phyloP scores from a whole-genome alignment of 2,797 vertebrate genomes.

The Phrynocephalus forsythii region DNA sequence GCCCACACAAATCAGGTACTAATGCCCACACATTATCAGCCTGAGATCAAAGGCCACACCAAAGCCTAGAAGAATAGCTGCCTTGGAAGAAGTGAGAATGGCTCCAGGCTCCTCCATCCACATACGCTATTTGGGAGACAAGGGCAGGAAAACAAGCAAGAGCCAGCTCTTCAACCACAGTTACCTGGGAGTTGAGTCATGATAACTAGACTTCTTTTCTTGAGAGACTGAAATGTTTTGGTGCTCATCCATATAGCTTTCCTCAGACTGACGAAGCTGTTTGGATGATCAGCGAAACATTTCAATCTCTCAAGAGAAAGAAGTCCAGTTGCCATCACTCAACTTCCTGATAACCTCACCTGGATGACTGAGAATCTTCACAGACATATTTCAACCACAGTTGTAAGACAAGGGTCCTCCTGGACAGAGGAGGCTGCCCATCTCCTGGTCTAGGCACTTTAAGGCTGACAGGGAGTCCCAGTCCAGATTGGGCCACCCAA shows the following conservation, averaged over 20 bases:
- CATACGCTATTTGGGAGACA: neutral
- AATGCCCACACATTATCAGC: neutral
- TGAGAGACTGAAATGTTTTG: too few relatives aligned
- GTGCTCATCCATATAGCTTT: too few relatives aligned
- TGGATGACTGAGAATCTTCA: too few relatives aligned
- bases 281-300: too few relatives aligned
- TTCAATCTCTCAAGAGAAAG: too few relatives aligned
- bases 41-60: neutral
- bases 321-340: too few relatives aligned
- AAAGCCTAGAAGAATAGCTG: neutral
- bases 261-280: too few relatives aligned
- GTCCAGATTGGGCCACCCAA: neutral
- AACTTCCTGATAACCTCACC: too few relatives aligned
- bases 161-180: neutral
- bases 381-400: neutral
- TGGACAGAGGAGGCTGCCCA: neutral
- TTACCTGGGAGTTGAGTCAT: too few relatives aligned
- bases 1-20: neutral
- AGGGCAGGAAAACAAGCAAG: neutral
- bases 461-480: neutral
- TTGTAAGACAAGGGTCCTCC: neutral
- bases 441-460: neutral
- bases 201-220: too few relatives aligned
- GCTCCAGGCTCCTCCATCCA: neutral
- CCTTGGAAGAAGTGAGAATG: neutral